Evolutionary conservation across 2,113 vertebrate species (phyloP).

Genomic region (Ailuropoda melanoleuca): DNA sequence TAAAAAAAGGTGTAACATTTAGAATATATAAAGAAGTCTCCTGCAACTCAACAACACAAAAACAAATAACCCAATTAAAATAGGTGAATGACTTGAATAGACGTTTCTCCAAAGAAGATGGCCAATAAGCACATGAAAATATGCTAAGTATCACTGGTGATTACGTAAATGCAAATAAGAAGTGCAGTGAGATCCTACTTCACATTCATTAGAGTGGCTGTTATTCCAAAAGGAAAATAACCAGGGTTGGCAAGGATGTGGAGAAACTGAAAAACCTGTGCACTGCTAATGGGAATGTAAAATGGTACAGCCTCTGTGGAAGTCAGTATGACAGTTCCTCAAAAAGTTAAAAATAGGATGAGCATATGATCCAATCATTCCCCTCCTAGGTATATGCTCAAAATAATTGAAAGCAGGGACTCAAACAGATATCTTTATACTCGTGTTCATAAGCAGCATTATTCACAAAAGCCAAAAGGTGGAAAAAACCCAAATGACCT

Average conservation of each 20-base stretch:
- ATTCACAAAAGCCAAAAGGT: not conserved
- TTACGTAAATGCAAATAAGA: not conserved
- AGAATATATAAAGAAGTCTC: not conserved
- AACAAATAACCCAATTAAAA: not conserved
- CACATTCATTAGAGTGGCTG: not conserved
- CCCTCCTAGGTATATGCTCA: not conserved
- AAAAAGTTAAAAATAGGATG: not conserved
- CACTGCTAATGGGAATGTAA: not conserved
- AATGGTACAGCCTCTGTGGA: not conserved
- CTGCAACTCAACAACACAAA: not conserved
- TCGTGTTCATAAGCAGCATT: not conserved
- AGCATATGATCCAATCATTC: not conserved
- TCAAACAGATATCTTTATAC: not conserved
- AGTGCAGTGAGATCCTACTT: not conserved
- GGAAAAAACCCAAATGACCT: not conserved
- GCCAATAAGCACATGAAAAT: not conserved
- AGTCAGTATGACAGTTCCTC: not conserved
- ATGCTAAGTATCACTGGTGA: not conserved
- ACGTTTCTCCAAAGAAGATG: not conserved
- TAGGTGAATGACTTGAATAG: not conserved
- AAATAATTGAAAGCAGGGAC: not conserved
- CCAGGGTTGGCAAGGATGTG: not conserved
- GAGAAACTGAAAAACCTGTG: not conserved
- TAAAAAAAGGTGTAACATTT: not conserved
- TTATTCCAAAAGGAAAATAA: not conserved